Percentiles rank a stretch among this genome's conserved stretches.
Evolutionary conservation across 2,797 vertebrate genomes (phyloP).

Genomic region (Sebastes itinus): DNA sequence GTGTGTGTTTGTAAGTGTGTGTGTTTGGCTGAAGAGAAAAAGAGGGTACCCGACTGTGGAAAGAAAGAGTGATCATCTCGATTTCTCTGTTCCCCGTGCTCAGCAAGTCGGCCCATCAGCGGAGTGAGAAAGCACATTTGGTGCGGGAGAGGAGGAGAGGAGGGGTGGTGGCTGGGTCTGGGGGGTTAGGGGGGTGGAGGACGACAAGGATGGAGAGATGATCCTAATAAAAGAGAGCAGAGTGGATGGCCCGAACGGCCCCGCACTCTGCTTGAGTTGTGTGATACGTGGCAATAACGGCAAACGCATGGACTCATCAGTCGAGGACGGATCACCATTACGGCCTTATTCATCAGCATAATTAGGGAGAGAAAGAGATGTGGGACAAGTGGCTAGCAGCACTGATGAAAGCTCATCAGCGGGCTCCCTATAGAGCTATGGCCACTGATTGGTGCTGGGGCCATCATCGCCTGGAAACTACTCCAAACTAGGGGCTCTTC

Average conservation of each 20-base stretch:
- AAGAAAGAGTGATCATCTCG: conserved; percentile 50
- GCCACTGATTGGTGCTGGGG: conserved; percentile 67
- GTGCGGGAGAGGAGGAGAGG: not conserved
- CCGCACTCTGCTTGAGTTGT: conserved; percentile 34
- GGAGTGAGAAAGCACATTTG: conserved; percentile 27
- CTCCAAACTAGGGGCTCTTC: conserved; percentile 54
- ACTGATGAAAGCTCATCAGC: conserved; percentile 77
- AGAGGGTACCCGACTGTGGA: conserved; percentile 12
- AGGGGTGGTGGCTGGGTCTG: not conserved
- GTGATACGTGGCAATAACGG: conserved; percentile 56
- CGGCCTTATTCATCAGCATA: conserved; percentile 73
- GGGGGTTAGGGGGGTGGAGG: not conserved
- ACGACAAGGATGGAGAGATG: conserved; percentile 36
- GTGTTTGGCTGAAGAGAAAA: not conserved
- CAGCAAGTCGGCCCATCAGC: conserved; percentile 47
- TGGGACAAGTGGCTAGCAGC: conserved; percentile 70
- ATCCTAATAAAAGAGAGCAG: conserved; percentile 48
- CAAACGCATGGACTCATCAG: conserved; percentile 62
- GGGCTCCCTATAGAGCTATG: conserved; percentile 62
- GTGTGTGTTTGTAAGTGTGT: not conserved
- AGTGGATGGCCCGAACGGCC: conserved; percentile 15
- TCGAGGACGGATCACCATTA: conserved; percentile 60
- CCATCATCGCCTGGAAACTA: conserved; percentile 63
- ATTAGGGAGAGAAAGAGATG: conserved; percentile 69
- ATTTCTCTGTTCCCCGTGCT: conserved; percentile 47